phyloP scores from a whole-genome alignment of 2,888 invertebrate species.

The Eupsilia transversa region DNA sequence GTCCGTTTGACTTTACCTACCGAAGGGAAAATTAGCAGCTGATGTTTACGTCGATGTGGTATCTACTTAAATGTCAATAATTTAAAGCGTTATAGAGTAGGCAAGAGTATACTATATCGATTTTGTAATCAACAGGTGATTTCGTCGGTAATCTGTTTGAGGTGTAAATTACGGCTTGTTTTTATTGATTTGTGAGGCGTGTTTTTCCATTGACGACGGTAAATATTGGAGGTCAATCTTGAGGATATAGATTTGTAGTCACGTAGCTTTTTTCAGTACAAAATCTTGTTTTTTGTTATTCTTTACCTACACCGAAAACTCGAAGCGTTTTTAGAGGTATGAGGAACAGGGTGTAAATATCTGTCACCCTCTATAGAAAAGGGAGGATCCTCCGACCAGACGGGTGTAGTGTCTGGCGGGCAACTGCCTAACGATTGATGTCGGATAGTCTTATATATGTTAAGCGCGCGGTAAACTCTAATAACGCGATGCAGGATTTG shows the following conservation, averaged over 20 bases:
- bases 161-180: slow-evolving; percentile 35
- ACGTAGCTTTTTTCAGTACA: background rate
- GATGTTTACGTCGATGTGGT: background rate
- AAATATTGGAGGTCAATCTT: background rate
- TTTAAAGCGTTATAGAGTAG: slow-evolving; percentile 5
- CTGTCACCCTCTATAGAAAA: too few relatives aligned
- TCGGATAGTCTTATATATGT: too few relatives aligned
- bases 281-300: background rate
- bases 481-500: too few relatives aligned
- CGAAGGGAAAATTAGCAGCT: slow-evolving; percentile 18
- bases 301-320: background rate
- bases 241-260: background rate
- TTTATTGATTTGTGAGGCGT: slow-evolving; percentile 44
- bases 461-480: too few relatives aligned
- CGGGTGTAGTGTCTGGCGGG: too few relatives aligned
- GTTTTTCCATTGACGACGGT: slow-evolving; percentile 19
- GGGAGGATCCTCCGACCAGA: too few relatives aligned
- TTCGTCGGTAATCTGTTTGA: slow-evolving; percentile 38
- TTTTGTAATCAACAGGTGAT: slow-evolving; percentile 60
- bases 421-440: too few relatives aligned
- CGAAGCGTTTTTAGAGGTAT: background rate
- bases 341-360: too few relatives aligned
- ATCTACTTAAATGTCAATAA: slow-evolving; percentile 35
- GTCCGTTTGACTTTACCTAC: background rate
- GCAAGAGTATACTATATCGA: slow-evolving; percentile 36